These are phyloP conservation scores for Mesoclemmys tuberculata DNA, from an alignment of 2,113 vertebrate species.

Conservation along the genomic window DNA sequence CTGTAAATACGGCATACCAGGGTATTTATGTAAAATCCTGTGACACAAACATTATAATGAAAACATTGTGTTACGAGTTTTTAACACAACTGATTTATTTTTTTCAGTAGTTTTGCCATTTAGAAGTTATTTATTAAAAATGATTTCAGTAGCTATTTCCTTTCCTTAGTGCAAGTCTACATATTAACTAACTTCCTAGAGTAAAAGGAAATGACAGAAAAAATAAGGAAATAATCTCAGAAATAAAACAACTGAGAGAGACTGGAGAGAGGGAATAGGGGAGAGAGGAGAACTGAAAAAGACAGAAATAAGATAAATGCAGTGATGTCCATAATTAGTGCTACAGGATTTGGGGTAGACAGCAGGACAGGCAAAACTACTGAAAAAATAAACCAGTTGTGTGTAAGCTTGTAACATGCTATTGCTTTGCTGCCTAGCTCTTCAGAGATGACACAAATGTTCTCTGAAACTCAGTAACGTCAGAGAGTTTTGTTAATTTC, in stretches of 20 bases:
- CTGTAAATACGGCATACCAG: not conserved
- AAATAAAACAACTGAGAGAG: too few species aligned
- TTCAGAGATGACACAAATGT: not conserved
- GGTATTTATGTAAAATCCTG: not conserved
- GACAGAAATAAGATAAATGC: too few species aligned
- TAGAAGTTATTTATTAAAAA: not conserved
- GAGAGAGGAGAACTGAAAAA: too few species aligned
- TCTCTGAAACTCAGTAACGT: not conserved
- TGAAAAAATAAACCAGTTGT: not conserved
- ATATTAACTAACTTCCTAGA: not conserved
- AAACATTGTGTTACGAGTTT: not conserved
- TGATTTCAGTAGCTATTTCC: not conserved
- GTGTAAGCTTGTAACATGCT: too few species aligned
- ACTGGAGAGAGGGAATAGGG: too few species aligned
- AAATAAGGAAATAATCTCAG: too few species aligned
- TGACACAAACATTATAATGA: not conserved
- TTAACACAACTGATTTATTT: not conserved
- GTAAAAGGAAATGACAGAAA: too few species aligned
- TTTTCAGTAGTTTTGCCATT: not conserved
- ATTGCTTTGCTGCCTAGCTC: not conserved
- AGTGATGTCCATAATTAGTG: too few species aligned
- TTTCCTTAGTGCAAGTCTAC: not conserved
- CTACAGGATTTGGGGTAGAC: too few species aligned
- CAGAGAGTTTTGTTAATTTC: not conserved
- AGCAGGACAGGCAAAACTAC: not conserved